Conservation (phyloP, 2,888 invertebrate genomes). For the Volucella inanis region DNA sequence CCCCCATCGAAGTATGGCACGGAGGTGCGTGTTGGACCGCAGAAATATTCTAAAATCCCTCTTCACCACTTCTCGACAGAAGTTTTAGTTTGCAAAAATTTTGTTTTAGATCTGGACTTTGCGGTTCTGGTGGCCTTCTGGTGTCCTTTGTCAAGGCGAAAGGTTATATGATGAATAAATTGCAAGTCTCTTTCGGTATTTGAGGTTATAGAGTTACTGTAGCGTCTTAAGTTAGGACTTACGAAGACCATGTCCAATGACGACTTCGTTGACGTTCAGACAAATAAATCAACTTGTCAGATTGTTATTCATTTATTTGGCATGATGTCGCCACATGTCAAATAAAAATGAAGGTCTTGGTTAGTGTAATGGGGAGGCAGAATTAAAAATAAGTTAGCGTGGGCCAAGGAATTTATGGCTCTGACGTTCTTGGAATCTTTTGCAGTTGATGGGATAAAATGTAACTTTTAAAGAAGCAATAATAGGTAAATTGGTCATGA, state of each 20-base stretch:
- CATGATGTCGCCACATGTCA: slow-evolving; percentile 54
- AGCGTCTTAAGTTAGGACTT: slow-evolving; percentile 38
- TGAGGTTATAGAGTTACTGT: background rate
- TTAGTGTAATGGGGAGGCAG: background rate
- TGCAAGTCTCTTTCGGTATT: slow-evolving; percentile 18
- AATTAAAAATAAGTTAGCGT: slow-evolving; percentile 46
- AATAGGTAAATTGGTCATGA: slow-evolving; percentile 12
- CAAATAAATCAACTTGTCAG: slow-evolving; percentile 60
- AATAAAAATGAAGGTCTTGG: slow-evolving; percentile 21
- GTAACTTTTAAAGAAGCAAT: background rate
- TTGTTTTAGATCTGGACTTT: slow-evolving; percentile 6
- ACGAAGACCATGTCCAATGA: slow-evolving; percentile 22
- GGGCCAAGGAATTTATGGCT: slow-evolving; percentile 41
- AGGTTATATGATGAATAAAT: slow-evolving; percentile 62
- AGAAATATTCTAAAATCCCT: slow-evolving; percentile 33
- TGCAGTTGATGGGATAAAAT: background rate
- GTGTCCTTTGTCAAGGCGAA: slow-evolving; percentile 60
- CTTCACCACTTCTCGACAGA: slow-evolving; percentile 3
- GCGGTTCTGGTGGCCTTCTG: slow-evolving; percentile 13
- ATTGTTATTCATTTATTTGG: slow-evolving; percentile 39
- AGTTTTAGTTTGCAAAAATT: slow-evolving; percentile 26
- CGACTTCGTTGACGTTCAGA: slow-evolving; percentile 27
- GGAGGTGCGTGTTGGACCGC: slow-evolving; percentile 60
- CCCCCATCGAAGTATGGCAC: slow-evolving; percentile 25
- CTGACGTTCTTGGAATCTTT: slow-evolving; percentile 30